Evolutionary conservation across 1,140 invertebrate species (phyloP), one percentile per base, ranked within the genome.

Genomic region (Varroa destructor): DNA sequence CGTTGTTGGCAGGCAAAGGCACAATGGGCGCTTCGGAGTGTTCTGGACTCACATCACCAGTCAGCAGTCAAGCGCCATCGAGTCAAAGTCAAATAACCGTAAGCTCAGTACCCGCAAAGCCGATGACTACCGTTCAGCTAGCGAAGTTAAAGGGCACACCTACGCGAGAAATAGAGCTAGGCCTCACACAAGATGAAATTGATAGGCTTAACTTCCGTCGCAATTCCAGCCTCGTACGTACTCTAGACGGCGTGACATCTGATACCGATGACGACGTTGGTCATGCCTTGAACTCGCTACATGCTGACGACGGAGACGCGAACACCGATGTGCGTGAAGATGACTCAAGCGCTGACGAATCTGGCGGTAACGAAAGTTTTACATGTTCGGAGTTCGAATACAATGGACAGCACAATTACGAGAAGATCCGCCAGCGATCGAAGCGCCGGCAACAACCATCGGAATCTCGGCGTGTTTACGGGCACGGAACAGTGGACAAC

Each of bases 361-460:
- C 90, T 78, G 91, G 90, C 2, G 61, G 46, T 14, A 94, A 96
- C 80, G 93, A 97, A 77, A 95, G 92, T 74, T 97, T 97, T 81
- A 97, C 93, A 0, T 97, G 93, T 80, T 97, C 93, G 0, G 93
- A 97, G 82, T 96, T 96, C 78, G 93, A 97, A 79, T 95, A 94
- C 78, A 93, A 97, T 76, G 46, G 46, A 51, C 46, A 51, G 46
- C 89, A 91, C 76, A 88, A 88, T 74, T 90, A 88, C 74, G 81
- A 90, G 37, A 87, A 72, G 36, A 72, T 67, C 37, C 40, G 37
- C 40, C 12, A 46, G 14, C 61, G 40, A 3, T 46, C 36, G 8
- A 67, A 67, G 36, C 61, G 40, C 12, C 61, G 61, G 1, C 40
- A 67, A 67, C 61, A 67, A 8, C 12, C 61, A 40, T 40, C 61